Base-by-base conservation (phyloP, 1,140 invertebrate genomes). In the Charaxes varanes region DNA sequence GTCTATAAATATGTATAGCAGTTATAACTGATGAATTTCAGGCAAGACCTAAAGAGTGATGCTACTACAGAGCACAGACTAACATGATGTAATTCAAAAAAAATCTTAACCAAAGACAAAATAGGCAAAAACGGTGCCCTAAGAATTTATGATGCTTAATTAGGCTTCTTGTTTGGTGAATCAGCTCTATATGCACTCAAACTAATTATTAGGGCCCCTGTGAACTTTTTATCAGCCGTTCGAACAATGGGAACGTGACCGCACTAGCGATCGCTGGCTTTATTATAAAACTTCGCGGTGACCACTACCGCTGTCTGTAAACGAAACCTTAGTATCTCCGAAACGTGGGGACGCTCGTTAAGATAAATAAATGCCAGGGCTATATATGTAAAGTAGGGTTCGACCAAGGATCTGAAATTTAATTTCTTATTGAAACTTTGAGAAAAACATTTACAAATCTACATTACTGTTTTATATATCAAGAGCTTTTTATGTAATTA, bases 161-260 rank as follows among this genome's bases (percentile, higher is more conserved):
- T 77, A 78, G 68, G 69, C 67, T 78, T 68, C 70, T 82, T 76
- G 72, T 78, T 64, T 68, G 53, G 42, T 57, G 62, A 62, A 60
- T 44, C 54, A 30, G 56, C 57, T 52, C 36, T 62, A 62, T 62
- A 64, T 37, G 42, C 49, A 54, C 69, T 63, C 64, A 71, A 67
- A 72, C 67, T 71, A 78, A 82, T 82, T 68, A 78, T 77, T 76
- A 62, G 61, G n/a, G 61, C 62, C 65, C 62, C 61, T 57, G 61
- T 70, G 64, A 64, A 69, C 60, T 82, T 82, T 79, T 82, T 80
- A 76, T 78, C 65, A 60, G 55, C 54, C 64, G 59, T 55, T 48
- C 60, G 60, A 72, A 82, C 78, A 82, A 82, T 82, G 73, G 68
- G 53, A 72, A 82, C 78, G 78, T 82, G 78, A 80, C 70, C 62